Evolutionary conservation across 2,797 vertebrate species (phyloP), one percentile per base, ranked within the genome.

Genomic region (Lycodopsis pacificus): DNA sequence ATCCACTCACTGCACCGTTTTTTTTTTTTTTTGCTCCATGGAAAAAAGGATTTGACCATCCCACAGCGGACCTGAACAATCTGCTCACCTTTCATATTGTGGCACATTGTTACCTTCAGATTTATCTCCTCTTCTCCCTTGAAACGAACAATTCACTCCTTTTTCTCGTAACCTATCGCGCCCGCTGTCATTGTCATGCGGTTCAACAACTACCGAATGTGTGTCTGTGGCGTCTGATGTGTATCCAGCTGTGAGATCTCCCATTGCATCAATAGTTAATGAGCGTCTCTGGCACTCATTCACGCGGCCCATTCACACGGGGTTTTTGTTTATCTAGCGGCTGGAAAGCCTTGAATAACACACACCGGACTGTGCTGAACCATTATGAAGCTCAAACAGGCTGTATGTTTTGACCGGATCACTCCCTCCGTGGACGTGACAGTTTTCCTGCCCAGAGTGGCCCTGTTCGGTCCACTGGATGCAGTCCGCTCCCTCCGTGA

Each of bases 241-340:
- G 70, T 84, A 57, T 91, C 89, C 91, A 90, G 91, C 92, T 93
- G 93, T 84, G 86, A 84, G 80, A 83, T 87, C 81, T 89, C 86
- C 81, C 88, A 71, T 46, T 20, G 34, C 93, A 92, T 94, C 79
- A 93, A 93, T 93, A 91, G 87, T 92, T 93, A 87, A 95, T 92
- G 88, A 92, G 74, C 49, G 30, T 89, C 89, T 88, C 86, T 74
- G 76, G 75, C 82, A 25, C 59, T 76, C 73, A 34, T 84, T 82
- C 77, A 81, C 61, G 46, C 57, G 3, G 72, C 83, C 75, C 87
- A 84, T 87, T 90, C 87, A 91, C 80, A 68, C 69, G 38, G 67
- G 81, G 70, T 87, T 89, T 88, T 87, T 92, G 74, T 92, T 90
- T 88, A 74, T 73, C 79, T 65, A 87, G 76, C 4, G 2, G 61